Evolutionary conservation across 2,113 vertebrate species (phyloP).

Genomic region (Periophthalmus modestus): DNA sequence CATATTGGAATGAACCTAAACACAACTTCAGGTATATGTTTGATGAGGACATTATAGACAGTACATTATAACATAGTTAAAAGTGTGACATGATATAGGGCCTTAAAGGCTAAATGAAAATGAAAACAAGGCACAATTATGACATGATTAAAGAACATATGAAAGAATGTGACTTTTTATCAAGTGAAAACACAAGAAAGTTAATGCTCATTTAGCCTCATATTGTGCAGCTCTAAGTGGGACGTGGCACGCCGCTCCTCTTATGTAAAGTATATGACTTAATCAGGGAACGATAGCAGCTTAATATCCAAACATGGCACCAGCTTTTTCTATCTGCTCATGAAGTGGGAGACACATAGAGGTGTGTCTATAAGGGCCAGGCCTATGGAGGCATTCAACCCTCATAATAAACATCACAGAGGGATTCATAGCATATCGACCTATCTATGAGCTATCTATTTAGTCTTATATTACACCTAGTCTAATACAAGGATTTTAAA

Average conservation of each 20-base stretch:
- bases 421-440: background rate
- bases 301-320: constrained; percentile 23
- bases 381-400: background rate
- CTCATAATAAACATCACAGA: background rate
- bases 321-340: constrained; percentile 41
- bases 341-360: constrained; percentile 15
- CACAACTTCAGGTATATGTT: background rate
- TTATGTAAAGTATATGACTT: constrained; percentile 2
- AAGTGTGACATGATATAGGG: background rate
- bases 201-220: background rate
- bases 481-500: background rate
- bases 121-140: too few species aligned
- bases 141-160: too few species aligned
- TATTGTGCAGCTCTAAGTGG: background rate
- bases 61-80: background rate
- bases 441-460: background rate
- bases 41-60: background rate
- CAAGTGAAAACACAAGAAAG: too few species aligned
- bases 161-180: too few species aligned
- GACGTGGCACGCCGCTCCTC: background rate
- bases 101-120: too few species aligned
- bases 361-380: constrained; percentile 1
- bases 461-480: background rate
- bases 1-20: background rate
- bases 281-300: constrained; percentile 39